Percentiles rank a stretch among this genome's conserved stretches.
Evolutionary conservation across 1,140 invertebrate genomes (phyloP).

Genomic region (Steinernema feltiae): DNA sequence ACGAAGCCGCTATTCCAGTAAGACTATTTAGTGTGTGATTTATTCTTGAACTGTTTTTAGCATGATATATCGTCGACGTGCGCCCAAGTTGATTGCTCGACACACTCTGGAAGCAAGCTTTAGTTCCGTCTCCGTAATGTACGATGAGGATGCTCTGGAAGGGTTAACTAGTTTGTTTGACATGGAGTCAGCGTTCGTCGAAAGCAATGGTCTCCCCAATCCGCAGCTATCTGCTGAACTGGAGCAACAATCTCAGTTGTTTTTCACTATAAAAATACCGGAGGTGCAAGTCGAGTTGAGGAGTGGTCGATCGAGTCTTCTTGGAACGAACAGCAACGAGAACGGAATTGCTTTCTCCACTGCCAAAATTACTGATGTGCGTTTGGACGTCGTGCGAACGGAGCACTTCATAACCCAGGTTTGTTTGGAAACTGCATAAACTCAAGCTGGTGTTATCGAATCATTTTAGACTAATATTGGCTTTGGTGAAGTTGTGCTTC

Average conservation of each 20-base stretch:
- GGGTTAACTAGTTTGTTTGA: slow-evolving; percentile 41
- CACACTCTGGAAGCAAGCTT: slow-evolving; percentile 46
- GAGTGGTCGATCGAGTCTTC: slow-evolving; percentile 22
- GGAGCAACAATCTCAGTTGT: background rate
- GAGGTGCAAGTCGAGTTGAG: slow-evolving; percentile 33
- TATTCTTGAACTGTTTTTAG: slow-evolving; percentile 33
- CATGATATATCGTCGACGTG: slow-evolving; percentile 46
- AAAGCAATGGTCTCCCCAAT: background rate
- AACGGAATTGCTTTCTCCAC: slow-evolving; percentile 30
- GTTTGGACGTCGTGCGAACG: slow-evolving; percentile 27
- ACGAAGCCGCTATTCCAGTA: slow-evolving; percentile 15
- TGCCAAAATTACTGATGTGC: slow-evolving; percentile 23
- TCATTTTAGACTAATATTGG: slow-evolving; percentile 24
- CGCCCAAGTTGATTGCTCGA: slow-evolving; percentile 41
- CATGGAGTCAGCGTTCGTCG: slow-evolving; percentile 9
- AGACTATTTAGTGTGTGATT: slow-evolving; percentile 4
- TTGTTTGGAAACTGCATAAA: background rate
- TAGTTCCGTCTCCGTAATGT: slow-evolving; percentile 43
- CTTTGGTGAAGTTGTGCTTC: slow-evolving; percentile 18
- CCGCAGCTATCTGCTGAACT: background rate
- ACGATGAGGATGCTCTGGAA: slow-evolving; percentile 48
- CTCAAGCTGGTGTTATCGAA: background rate
- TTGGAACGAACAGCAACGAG: slow-evolving; percentile 8
- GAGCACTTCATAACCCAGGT: slow-evolving; percentile 34
- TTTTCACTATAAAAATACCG: background rate